Evolutionary conservation across 2,113 vertebrate genomes (phyloP).

Genomic region (Syngnathus scovelli): DNA sequence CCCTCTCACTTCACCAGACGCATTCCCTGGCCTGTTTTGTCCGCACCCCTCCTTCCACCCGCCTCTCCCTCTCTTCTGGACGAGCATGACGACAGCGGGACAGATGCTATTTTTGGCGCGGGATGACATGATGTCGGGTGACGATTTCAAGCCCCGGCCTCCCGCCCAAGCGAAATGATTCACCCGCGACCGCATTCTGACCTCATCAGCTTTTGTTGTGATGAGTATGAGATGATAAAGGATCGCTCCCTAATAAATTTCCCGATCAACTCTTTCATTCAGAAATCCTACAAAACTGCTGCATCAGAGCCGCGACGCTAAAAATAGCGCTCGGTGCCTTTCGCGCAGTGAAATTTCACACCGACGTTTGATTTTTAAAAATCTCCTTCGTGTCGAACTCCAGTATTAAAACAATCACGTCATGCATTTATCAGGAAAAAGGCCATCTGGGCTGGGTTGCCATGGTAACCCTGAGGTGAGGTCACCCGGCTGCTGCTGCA

Average conservation of each 20-base stretch:
- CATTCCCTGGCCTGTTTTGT: background rate
- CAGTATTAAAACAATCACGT: too few species aligned
- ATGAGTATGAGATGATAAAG: too few species aligned
- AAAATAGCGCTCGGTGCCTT: background rate
- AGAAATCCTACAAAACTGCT: background rate
- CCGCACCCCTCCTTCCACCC: background rate
- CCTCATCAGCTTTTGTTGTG: conserved; percentile 23
- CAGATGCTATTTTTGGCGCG: conserved; percentile 64
- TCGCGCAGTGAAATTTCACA: background rate
- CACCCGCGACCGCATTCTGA: conserved; percentile 21
- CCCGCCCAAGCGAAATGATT: background rate
- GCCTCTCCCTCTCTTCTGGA: conserved; percentile 18
- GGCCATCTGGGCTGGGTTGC: conserved; percentile 58
- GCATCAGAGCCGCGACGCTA: background rate
- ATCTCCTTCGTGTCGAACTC: too few species aligned
- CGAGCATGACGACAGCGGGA: conserved; percentile 58
- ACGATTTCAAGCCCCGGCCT: conserved; percentile 23
- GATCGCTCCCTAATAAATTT: background rate
- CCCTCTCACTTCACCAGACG: background rate
- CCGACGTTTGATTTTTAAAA: too few species aligned
- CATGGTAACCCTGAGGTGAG: conserved; percentile 64
- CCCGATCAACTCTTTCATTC: background rate
- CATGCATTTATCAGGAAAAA: conserved; percentile 20
- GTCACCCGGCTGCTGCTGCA: conserved; percentile 61
- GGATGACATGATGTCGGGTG: conserved; percentile 51